Evolutionary conservation across 1,140 invertebrate genomes (phyloP), one percentile per base, ranked within the genome.

Genomic region (Colletes gigas): DNA sequence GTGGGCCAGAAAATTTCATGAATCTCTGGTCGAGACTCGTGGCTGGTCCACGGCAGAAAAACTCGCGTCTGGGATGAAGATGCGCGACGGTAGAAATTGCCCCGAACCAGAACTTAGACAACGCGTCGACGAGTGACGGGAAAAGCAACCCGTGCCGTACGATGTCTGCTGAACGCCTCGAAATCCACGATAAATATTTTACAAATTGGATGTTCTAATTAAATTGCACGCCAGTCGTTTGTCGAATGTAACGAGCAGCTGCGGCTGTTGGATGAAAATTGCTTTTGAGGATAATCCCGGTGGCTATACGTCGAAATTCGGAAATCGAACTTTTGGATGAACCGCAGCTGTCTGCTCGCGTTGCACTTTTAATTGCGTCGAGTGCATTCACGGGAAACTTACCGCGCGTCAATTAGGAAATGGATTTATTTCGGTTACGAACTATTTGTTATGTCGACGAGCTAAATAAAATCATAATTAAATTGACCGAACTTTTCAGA

Each of bases 1-100:
- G 62, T 72, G 71, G 66, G 73, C 75, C 78, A 66, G 65, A 73
- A 87, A 89, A 89, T 88, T 89, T 89, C 83, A 89, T 88, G 84
- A 88, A 88, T 86, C 83, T 86, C 82, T 68, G 47, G 55, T 52
- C 47, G 81, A 78, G 81, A 63, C 73, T 55, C 55, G 60, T n/a
- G 65, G 21, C 30, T 69, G 59, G 57, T 14, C 68, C 62, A 39
- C 47, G 62, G 41, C 39, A 65, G 44, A 75, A 80, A 75, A 80
- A 74, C 55, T 78, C 57, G 72, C 59, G 17, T 69, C 70, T 66
- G 19, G 63, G 54, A 57, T 59, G 70, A 55, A 70, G 78, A 83
- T 66, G 68, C 71, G 72, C 78, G 17, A 57, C 63, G 66, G 59
- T 68, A 59, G 66, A 82, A 81, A 81, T 81, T 81, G 78, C 78